Evolutionary conservation across 2,113 vertebrate species (phyloP).

Genomic region (Microcebus jonahi): DNA sequence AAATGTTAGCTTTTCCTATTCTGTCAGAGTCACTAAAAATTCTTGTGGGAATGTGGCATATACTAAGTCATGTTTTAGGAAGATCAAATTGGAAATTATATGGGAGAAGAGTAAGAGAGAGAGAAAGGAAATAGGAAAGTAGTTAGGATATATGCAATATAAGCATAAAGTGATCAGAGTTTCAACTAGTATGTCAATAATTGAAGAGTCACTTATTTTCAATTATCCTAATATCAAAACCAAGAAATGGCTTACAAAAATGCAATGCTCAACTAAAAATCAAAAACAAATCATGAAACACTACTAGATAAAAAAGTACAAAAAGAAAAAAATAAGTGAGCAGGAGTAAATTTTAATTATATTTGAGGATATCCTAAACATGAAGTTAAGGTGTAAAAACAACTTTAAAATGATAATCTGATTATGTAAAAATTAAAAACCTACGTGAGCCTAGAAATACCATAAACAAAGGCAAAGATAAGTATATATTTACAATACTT

Average conservation of each 20-base stretch:
- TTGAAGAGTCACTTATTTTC: neutral
- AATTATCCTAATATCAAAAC: neutral
- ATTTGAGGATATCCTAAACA: neutral
- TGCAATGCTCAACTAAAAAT: neutral
- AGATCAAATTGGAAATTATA: neutral
- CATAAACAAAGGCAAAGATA: neutral
- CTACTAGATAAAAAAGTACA: neutral
- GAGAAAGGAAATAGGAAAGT: neutral
- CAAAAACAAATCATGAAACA: neutral
- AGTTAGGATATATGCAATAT: neutral
- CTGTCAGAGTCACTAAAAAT: neutral
- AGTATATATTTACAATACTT: neutral
- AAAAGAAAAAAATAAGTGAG: neutral
- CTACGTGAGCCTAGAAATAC: neutral
- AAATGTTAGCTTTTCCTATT: neutral
- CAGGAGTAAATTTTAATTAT: neutral
- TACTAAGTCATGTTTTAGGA: neutral
- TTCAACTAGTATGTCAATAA: neutral
- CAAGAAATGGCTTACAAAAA: neutral
- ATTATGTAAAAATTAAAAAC: neutral
- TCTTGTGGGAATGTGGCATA: neutral
- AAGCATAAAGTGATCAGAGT: neutral
- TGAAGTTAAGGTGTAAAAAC: neutral
- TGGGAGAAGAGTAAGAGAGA: neutral
- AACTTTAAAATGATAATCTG: neutral